Evolutionary conservation across 2,113 vertebrate species (phyloP).

Genomic region (Lepidothrix coronata): DNA sequence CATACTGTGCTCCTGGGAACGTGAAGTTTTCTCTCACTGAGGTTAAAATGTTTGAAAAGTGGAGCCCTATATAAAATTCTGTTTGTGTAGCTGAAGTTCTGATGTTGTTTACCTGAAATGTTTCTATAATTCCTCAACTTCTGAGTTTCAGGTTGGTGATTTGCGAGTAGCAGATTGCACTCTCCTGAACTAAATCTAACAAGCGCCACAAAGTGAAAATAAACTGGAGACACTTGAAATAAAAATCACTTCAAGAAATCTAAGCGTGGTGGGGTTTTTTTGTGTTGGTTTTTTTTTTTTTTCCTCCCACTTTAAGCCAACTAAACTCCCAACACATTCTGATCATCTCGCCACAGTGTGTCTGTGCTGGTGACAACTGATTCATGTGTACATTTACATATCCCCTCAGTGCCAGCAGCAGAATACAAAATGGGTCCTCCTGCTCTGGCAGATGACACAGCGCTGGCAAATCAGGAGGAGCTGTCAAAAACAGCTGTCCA

Average conservation of each 20-base stretch:
- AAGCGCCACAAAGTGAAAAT: slow-evolving; percentile 63
- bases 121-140: slow-evolving; percentile 57
- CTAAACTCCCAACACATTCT: slow-evolving; percentile 79
- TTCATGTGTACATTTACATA: slow-evolving; percentile 95
- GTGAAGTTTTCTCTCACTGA: neutral
- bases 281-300: neutral
- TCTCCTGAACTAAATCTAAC: slow-evolving; percentile 70
- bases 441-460: slow-evolving; percentile 88
- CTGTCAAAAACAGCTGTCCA: slow-evolving; percentile 99
- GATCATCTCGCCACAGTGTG: slow-evolving; percentile 84
- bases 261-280: slow-evolving; percentile 11
- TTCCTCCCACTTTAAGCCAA: slow-evolving; percentile 66
- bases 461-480: slow-evolving; percentile 91
- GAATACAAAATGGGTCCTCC: slow-evolving; percentile 89
- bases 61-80: neutral
- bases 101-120: slow-evolving; percentile 42
- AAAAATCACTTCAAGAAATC: slow-evolving; percentile 71
- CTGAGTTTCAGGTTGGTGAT: slow-evolving; percentile 52
- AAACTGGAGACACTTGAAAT: slow-evolving; percentile 71
- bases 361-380: slow-evolving; percentile 94
- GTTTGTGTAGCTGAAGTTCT: slow-evolving; percentile 14
- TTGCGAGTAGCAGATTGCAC: slow-evolving; percentile 68
- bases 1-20: neutral
- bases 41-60: slow-evolving; percentile 24
- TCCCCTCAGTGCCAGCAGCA: slow-evolving; percentile 87